phyloP scores from a whole-genome alignment of 2,888 invertebrate species.

The Acronicta alni region DNA sequence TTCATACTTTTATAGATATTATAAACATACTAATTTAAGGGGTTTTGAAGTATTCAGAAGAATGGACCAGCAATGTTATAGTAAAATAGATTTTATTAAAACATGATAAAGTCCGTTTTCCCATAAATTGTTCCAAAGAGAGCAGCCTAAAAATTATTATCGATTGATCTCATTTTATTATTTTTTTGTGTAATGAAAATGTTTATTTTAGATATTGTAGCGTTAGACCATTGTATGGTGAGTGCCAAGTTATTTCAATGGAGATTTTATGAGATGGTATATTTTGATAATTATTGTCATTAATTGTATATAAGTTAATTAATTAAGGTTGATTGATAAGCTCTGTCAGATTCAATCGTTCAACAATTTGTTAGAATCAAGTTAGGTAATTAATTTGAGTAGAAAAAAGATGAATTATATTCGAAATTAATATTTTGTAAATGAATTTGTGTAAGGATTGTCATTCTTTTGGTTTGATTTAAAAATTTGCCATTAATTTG shows the following conservation, averaged over 20 bases:
- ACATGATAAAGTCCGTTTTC: slow-evolving; percentile 71
- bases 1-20: slow-evolving; percentile 45
- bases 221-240: slow-evolving; percentile 68
- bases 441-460: not conserved
- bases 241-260: slow-evolving; percentile 83
- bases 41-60: slow-evolving; percentile 55
- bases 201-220: slow-evolving; percentile 80
- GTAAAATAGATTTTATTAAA: slow-evolving; percentile 63
- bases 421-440: slow-evolving; percentile 10
- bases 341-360: slow-evolving; percentile 62
- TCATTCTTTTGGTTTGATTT: slow-evolving; percentile 10
- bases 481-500: slow-evolving; percentile 21
- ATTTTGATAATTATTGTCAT: slow-evolving; percentile 72
- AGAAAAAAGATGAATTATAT: slow-evolving; percentile 11
- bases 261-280: slow-evolving; percentile 78
- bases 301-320: slow-evolving; percentile 74
- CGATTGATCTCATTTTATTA: slow-evolving; percentile 88
- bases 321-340: slow-evolving; percentile 67
- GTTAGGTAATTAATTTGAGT: slow-evolving; percentile 11
- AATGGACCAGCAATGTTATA: slow-evolving; percentile 73
- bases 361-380: slow-evolving; percentile 32
- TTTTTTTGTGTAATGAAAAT: slow-evolving; percentile 81
- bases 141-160: slow-evolving; percentile 88
- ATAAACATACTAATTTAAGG: slow-evolving; percentile 45
- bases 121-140: slow-evolving; percentile 88